Conservation (phyloP, 2,113 vertebrate genomes). For the Oxyura jamaicensis region DNA sequence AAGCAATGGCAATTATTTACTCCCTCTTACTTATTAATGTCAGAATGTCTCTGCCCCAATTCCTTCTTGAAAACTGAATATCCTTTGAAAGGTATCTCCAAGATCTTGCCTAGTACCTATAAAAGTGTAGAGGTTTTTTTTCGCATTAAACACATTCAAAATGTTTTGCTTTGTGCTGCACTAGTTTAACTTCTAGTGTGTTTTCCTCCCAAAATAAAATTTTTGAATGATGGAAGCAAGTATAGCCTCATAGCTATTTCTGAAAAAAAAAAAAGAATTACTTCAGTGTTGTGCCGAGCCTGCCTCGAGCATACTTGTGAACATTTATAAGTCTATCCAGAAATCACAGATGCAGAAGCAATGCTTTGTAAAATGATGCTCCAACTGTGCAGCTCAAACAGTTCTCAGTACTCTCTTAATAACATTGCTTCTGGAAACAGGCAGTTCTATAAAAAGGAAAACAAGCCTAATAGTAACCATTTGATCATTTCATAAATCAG, state of each 20-base stretch:
- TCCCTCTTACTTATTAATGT: background rate
- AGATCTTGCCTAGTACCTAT: background rate
- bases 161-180: background rate
- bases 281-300: background rate
- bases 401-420: background rate
- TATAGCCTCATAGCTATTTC: background rate
- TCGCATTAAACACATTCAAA: background rate
- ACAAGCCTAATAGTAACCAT: background rate
- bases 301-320: background rate
- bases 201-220: background rate
- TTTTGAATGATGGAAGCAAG: background rate
- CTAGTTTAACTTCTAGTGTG: background rate
- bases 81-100: background rate
- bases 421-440: background rate
- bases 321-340: background rate
- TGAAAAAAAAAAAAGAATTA: background rate
- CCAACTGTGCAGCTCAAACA: background rate
- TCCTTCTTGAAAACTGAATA: background rate
- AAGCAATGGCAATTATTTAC: constrained; percentile 9
- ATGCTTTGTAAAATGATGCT: background rate
- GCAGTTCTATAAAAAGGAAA: background rate
- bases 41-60: background rate
- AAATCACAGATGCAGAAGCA: background rate
- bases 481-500: background rate
- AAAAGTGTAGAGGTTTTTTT: background rate